Conservation (phyloP, 2,888 invertebrate genomes). For the Sphaeridia pumilis region DNA sequence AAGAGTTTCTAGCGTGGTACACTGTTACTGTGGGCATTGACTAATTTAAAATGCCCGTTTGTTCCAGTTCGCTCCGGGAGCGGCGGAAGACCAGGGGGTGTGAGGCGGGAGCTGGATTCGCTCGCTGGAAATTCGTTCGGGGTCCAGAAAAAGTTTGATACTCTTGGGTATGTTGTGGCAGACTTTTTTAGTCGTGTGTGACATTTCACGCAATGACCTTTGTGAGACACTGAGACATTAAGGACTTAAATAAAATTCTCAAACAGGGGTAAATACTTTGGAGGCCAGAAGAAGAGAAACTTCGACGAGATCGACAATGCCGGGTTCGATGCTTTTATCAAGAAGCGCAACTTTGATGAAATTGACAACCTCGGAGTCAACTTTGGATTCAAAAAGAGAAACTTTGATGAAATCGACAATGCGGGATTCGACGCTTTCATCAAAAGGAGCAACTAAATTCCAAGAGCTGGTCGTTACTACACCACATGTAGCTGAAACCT, state of each 20-base stretch:
- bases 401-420: constrained; percentile 39
- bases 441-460: constrained; percentile 31
- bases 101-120: constrained; percentile 43
- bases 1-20: no score
- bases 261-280: constrained; percentile 40
- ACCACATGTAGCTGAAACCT: no score
- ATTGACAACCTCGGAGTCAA: constrained; percentile 39
- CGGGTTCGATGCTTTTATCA: constrained; percentile 47
- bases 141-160: constrained; percentile 40
- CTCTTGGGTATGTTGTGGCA: constrained; percentile 40
- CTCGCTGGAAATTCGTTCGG: constrained; percentile 42
- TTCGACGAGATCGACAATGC: constrained; percentile 53
- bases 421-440: constrained; percentile 38
- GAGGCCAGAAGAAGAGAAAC: constrained; percentile 45
- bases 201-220: not conserved
- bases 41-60: no score
- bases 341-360: constrained; percentile 38
- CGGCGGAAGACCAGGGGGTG: constrained; percentile 31
- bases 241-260: constrained; percentile 4
- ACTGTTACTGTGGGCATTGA: no score
- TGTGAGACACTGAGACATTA: not conserved
- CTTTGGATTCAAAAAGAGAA: constrained; percentile 43
- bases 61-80: no score
- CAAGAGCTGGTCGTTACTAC: no score
- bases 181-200: not conserved